phyloP scores from a whole-genome alignment of 2,113 vertebrate genomes.

The Eublepharis macularius region DNA sequence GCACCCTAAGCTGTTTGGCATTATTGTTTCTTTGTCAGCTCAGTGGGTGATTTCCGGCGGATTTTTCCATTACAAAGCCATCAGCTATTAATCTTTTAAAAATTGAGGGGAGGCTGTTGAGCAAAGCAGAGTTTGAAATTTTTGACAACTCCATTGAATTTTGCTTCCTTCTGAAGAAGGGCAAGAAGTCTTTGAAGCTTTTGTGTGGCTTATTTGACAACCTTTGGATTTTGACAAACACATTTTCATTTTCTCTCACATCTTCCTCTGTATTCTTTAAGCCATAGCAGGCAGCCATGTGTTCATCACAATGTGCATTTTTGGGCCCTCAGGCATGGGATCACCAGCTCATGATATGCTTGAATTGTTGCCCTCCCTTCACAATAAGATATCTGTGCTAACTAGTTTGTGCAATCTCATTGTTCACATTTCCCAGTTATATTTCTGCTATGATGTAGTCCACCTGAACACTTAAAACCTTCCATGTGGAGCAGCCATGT shows the following conservation, averaged over 20 bases:
- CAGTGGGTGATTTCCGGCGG: conserved; percentile 9
- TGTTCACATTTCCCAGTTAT: neutral
- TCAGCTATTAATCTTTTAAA: neutral
- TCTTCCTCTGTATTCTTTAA: conserved; percentile 8
- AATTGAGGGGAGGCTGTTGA: neutral
- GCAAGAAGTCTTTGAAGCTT: neutral
- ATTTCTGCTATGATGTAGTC: neutral
- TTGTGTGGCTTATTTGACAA: neutral
- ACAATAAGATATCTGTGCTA: neutral
- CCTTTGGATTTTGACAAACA: neutral
- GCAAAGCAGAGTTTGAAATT: neutral
- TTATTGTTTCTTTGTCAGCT: neutral
- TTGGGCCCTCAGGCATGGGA: neutral
- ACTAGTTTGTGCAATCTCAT: neutral
- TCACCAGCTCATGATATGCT: neutral
- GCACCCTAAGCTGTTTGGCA: neutral
- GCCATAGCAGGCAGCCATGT: conserved; percentile 5
- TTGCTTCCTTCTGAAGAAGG: conserved; percentile 4
- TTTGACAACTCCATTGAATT: conserved; percentile 6
- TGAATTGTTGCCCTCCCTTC: neutral
- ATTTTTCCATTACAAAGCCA: conserved; percentile 10
- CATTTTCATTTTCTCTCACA: neutral
- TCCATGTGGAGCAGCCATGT: neutral
- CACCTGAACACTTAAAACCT: neutral
- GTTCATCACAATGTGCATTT: neutral